Evolutionary conservation across 2,888 invertebrate species (phyloP).

Genomic region (Pollenia griseotomentosa): DNA sequence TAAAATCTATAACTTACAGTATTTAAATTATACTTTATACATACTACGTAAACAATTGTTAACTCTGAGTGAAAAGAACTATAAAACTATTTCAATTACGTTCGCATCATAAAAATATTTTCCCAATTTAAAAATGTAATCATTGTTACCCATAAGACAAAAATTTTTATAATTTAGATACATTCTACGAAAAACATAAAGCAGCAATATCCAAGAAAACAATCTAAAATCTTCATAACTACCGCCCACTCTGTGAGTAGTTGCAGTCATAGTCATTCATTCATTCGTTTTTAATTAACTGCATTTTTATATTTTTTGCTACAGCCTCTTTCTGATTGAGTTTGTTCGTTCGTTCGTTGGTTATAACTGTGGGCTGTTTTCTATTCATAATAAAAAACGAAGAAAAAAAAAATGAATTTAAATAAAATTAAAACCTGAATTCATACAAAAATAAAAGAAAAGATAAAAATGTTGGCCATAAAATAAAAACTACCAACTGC

Average conservation of each 20-base stretch:
- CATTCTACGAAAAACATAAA: background rate
- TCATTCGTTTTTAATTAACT: slow-evolving; percentile 49
- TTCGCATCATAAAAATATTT: background rate
- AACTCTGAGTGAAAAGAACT: background rate
- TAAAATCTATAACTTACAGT: background rate
- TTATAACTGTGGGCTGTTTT: slow-evolving; percentile 27
- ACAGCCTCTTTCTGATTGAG: slow-evolving; percentile 1
- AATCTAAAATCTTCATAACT: slow-evolving; percentile 1
- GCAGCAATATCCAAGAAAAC: background rate
- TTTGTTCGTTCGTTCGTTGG: background rate
- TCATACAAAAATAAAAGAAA: background rate
- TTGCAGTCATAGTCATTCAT: background rate
- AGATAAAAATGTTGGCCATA: background rate
- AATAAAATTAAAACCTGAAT: slow-evolving; percentile 8
- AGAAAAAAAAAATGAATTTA: slow-evolving; percentile 37
- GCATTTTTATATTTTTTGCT: slow-evolving; percentile 9
- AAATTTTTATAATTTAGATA: background rate
- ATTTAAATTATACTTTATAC: background rate
- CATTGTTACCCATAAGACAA: too few relatives aligned
- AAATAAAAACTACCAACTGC: background rate
- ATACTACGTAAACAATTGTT: background rate
- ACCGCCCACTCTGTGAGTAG: background rate
- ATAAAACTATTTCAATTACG: too few relatives aligned
- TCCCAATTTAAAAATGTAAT: too few relatives aligned
- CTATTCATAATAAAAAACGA: slow-evolving; percentile 3